A percentile compares a stretch with the other conserved stretches of the same genome.
Evolutionary conservation across 2,888 invertebrate genomes (phyloP).

Genomic region (Tineola bisselliella): DNA sequence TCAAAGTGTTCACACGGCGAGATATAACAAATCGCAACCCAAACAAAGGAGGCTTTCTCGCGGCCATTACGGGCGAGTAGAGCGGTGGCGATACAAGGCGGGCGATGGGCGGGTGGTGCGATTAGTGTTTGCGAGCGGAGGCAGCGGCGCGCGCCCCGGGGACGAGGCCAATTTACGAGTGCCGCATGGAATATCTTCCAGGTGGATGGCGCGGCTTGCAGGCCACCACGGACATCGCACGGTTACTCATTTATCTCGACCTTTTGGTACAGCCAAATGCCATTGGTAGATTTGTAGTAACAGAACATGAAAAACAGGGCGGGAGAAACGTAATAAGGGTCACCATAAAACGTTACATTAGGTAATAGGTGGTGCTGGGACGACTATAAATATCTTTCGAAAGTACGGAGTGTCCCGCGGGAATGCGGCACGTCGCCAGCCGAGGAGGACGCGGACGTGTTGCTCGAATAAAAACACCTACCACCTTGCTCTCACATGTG

Average conservation of each 20-base stretch:
- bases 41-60: conserved; percentile 66
- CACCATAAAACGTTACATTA: conserved; percentile 67
- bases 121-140: conserved; percentile 24
- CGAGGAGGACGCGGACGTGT: conserved; percentile 44
- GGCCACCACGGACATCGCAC: background rate
- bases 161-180: conserved; percentile 51
- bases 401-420: conserved; percentile 65
- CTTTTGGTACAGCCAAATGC: background rate
- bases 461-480: conserved; percentile 59
- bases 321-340: conserved; percentile 62
- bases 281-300: background rate
- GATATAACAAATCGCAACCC: conserved; percentile 60
- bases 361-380: conserved; percentile 65
- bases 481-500: conserved; percentile 22
- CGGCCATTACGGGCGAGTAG: conserved; percentile 56
- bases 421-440: conserved; percentile 47
- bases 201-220: conserved; percentile 43
- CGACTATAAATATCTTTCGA: conserved; percentile 67
- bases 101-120: conserved; percentile 25
- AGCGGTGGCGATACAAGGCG: conserved; percentile 27
- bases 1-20: conserved; percentile 42
- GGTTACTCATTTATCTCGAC: background rate
- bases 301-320: conserved; percentile 23
- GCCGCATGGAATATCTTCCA: conserved; percentile 61
- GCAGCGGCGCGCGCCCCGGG: conserved; percentile 31